Percentiles rank a stretch among this genome's conserved stretches.
These are phyloP conservation scores for Amphipyra tragopoginis DNA, from an alignment of 2,888 invertebrate species.

Conservation along the genomic window DNA sequence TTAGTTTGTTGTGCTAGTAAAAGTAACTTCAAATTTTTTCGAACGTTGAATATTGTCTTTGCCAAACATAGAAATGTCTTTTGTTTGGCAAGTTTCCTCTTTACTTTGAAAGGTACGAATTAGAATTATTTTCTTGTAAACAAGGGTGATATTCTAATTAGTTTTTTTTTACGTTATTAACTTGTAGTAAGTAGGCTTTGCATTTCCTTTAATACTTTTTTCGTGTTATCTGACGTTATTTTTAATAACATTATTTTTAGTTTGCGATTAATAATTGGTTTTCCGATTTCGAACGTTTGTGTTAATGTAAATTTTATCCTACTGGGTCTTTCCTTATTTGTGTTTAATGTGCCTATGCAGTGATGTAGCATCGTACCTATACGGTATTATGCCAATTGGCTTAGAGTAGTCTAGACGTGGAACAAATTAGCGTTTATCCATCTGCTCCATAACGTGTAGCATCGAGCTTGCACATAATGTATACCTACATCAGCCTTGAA, in stretches of 20 bases:
- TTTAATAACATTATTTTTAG: neutral
- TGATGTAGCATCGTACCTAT: constrained; percentile 5
- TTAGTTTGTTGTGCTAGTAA: too few relatives aligned
- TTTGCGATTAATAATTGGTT: neutral
- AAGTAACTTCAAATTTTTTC: constrained; percentile 15
- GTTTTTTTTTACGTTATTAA: neutral
- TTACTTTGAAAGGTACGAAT: constrained; percentile 39
- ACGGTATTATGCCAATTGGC: constrained; percentile 20
- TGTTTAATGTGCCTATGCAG: constrained; percentile 15
- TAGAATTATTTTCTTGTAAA: constrained; percentile 5
- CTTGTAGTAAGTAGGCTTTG: neutral
- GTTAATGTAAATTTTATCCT: constrained; percentile 18
- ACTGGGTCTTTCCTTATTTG: constrained; percentile 33
- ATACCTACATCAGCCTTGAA: constrained; percentile 70
- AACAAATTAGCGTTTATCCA: constrained; percentile 51
- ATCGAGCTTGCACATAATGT: constrained; percentile 34
- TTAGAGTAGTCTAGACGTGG: constrained; percentile 36
- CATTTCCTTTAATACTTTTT: neutral
- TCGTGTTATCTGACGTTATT: neutral
- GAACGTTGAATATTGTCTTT: constrained; percentile 3
- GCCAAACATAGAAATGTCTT: constrained; percentile 8
- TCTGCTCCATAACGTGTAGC: constrained; percentile 47
- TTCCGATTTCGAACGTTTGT: neutral
- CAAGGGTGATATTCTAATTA: neutral
- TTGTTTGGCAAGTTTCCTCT: constrained; percentile 14